phyloP scores from a whole-genome alignment of 2,113 vertebrate species.

The Aythya baeri region DNA sequence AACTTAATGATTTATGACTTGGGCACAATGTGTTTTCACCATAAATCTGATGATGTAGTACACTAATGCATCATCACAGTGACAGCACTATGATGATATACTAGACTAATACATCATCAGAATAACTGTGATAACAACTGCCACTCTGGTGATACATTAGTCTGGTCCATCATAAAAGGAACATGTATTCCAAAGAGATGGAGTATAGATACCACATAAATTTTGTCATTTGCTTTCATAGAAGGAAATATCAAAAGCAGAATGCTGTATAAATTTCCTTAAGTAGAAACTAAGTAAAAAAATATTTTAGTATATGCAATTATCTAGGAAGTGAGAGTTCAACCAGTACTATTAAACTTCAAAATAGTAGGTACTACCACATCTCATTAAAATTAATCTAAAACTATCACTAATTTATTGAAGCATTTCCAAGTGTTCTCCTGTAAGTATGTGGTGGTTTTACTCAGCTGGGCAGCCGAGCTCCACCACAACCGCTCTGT shows the following conservation, averaged over 20 bases:
- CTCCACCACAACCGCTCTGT: too few species aligned
- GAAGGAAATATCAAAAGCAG: not conserved
- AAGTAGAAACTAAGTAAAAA: not conserved
- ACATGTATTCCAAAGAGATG: not conserved
- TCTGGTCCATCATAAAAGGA: not conserved
- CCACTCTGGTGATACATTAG: not conserved
- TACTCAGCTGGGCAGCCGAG: too few species aligned
- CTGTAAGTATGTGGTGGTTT: not conserved
- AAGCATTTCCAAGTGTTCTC: not conserved
- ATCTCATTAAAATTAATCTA: not conserved
- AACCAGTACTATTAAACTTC: not conserved
- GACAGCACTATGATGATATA: not conserved
- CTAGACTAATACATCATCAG: not conserved
- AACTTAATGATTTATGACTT: not conserved
- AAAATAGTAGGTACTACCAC: not conserved
- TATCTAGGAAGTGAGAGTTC: not conserved
- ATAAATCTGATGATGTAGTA: not conserved
- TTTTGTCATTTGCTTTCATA: not conserved
- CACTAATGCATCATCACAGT: not conserved
- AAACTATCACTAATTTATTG: not conserved
- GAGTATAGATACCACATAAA: not conserved
- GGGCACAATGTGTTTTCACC: not conserved
- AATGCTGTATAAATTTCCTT: not conserved
- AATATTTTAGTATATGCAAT: not conserved
- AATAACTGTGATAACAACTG: not conserved